Base-by-base conservation (phyloP, 2,888 invertebrate genomes). In the Sphinx pinastri region DNA sequence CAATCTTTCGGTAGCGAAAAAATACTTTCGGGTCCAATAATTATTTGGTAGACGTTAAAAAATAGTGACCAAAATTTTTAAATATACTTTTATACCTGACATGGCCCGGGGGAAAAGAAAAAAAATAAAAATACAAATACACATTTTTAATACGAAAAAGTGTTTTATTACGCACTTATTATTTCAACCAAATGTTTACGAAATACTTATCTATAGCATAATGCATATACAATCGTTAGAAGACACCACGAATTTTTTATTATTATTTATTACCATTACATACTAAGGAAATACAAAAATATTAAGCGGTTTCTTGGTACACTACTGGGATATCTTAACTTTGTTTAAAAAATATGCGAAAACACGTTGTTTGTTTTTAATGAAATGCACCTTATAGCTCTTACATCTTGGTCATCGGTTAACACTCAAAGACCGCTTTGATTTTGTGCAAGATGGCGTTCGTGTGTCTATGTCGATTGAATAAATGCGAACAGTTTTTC, bases 101-200 rank as follows among this genome's bases (percentile, higher is more conserved):
- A 8, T 38, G 38, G 8, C 8, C 38, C 25, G 2, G 38, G 38
- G 38, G 38, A 8, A 38, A 38, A 38, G 8, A 0, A 5, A 38
- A 8, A 38, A 38, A 38, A 5, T 2, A 5, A 38, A 58, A 58
- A 25, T 38, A 54, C 75, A 81, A 83, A 84, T 83, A 81, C 82
- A 84, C 84, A 79, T 74, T 76, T 84, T 85, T 85, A 87, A 86
- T 93, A 93, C 88, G 91, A 93, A 94, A 92, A 91, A 90, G 90
- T 93, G 92, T 94, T 94, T 93, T 93, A 93, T 94, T 94, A 93
- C 93, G 93, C 93, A 93, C 92, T 94, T 94, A 93, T 94, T 92
- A 93, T 93, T 93, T 90, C 92, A 93, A 93, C 89, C 88, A 93
- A 93, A 93, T 92, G 91, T 92, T 90, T 92, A 92, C 82, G 88